Conservation (phyloP, 2,797 vertebrate genomes). For the Sebastes melanostomus region DNA sequence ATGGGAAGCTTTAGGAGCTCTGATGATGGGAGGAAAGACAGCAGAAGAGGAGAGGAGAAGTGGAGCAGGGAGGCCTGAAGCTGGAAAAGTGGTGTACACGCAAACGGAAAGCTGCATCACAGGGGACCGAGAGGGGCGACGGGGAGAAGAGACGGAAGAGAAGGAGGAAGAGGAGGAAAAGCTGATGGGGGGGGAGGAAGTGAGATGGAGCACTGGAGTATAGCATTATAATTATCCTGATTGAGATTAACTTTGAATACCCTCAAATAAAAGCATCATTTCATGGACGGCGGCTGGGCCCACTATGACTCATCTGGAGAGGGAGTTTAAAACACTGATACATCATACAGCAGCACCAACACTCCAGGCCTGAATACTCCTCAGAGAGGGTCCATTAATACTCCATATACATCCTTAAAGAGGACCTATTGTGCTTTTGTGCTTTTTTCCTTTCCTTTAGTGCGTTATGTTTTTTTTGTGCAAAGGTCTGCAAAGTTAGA, state of each 20-base stretch:
- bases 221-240: slow-evolving; percentile 77
- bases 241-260: slow-evolving; percentile 85
- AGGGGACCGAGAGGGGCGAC: slow-evolving; percentile 32
- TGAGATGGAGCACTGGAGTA: slow-evolving; percentile 62
- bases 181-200: slow-evolving; percentile 47
- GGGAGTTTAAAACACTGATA: slow-evolving; percentile 62
- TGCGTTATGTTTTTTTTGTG: no score
- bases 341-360: slow-evolving; percentile 54
- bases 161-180: slow-evolving; percentile 42
- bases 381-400: slow-evolving; percentile 69
- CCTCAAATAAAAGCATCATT: slow-evolving; percentile 74
- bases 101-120: slow-evolving; percentile 56
- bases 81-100: slow-evolving; percentile 39
- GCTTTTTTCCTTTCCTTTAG: no score
- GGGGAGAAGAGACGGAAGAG: slow-evolving; percentile 32
- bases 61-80: slow-evolving; percentile 58
- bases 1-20: slow-evolving; percentile 32
- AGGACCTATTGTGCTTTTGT: no score
- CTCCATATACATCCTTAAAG: slow-evolving; percentile 27
- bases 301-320: slow-evolving; percentile 70
- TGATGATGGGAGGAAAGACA: slow-evolving; percentile 32
- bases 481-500: no score
- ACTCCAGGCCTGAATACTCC: slow-evolving; percentile 58
- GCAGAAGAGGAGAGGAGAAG: slow-evolving; percentile 31
- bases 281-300: slow-evolving; percentile 60